Percentiles rank a stretch among this genome's conserved stretches.
These are phyloP conservation scores for Eueremaeus valkanovi DNA, from an alignment of 2,888 invertebrate species.

Conservation along the genomic window DNA sequence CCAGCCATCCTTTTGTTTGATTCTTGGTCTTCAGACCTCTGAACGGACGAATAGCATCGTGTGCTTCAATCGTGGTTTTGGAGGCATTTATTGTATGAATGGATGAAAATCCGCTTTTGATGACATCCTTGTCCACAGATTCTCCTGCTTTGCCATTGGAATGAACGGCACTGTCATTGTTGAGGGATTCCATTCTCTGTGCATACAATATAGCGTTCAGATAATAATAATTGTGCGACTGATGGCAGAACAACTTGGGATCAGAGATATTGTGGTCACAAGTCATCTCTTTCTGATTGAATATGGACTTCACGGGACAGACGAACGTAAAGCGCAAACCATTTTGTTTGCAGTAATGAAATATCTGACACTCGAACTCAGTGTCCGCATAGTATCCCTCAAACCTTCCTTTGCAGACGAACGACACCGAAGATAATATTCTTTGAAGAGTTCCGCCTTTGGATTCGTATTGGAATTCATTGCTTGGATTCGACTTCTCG, in stretches of 20 bases:
- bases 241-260: not conserved
- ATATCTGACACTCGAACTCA: conserved; percentile 47
- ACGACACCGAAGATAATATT: conserved; percentile 45
- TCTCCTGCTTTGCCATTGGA: too few relatives aligned
- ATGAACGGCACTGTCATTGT: too few relatives aligned
- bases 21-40: not conserved
- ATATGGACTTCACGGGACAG: conserved; percentile 46
- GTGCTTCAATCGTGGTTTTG: too few relatives aligned
- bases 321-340: conserved; percentile 46
- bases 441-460: conserved; percentile 42
- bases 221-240: conserved; percentile 33
- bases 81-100: too few relatives aligned
- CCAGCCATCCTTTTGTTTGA: not conserved
- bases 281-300: conserved; percentile 47
- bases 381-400: conserved; percentile 47
- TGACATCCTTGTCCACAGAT: too few relatives aligned
- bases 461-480: not conserved
- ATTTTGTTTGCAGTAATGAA: conserved; percentile 48
- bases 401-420: conserved; percentile 45
- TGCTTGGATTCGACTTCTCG: not conserved
- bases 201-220: conserved; percentile 32
- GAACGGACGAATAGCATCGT: not conserved
- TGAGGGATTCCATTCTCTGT: not conserved
- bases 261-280: conserved; percentile 44
- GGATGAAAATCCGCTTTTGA: too few relatives aligned